Evolutionary conservation across 2,888 invertebrate species (phyloP).

Genomic region (Crocallis elinguaria): DNA sequence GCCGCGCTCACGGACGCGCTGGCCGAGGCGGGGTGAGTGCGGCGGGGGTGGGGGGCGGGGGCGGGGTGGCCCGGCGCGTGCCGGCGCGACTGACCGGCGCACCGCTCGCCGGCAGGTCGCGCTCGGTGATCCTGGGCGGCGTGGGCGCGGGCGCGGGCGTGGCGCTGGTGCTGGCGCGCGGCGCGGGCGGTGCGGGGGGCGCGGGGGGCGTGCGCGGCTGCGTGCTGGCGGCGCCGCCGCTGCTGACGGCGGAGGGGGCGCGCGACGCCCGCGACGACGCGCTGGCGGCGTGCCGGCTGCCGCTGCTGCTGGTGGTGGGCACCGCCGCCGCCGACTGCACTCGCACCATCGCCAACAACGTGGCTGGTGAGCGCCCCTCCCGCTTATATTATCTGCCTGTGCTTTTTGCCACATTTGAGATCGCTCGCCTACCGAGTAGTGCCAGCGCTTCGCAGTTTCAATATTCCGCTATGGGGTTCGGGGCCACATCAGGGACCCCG

Average conservation of each 20-base stretch:
- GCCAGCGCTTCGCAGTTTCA: too few species aligned
- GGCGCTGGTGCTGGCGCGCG: constrained; percentile 56
- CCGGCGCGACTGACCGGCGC: too few species aligned
- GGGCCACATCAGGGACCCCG: too few species aligned
- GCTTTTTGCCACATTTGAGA: too few species aligned
- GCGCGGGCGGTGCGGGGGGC: constrained; percentile 41
- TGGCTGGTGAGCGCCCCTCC: constrained; percentile 39
- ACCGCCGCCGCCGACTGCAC: constrained; percentile 47
- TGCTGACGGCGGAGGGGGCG: constrained; percentile 86
- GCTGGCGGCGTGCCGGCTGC: constrained; percentile 67
- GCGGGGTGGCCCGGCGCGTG: too few species aligned
- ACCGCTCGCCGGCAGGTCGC: constrained; percentile 27
- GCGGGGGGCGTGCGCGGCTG: constrained; percentile 72
- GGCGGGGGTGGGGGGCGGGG: too few species aligned
- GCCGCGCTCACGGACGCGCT: constrained; percentile 56
- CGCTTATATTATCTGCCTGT: too few species aligned
- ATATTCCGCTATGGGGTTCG: too few species aligned
- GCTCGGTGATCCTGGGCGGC: constrained; percentile 36
- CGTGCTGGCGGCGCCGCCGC: constrained; percentile 88
- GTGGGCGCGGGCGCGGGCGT: constrained; percentile 47
- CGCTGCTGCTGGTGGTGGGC: constrained; percentile 53
- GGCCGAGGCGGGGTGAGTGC: constrained; percentile 60
- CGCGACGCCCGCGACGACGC: constrained; percentile 87
- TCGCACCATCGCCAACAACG: constrained; percentile 81
- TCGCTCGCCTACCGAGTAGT: too few species aligned